Evolutionary conservation across 1,140 invertebrate species (phyloP).

Genomic region (Medauroidea extradentata): DNA sequence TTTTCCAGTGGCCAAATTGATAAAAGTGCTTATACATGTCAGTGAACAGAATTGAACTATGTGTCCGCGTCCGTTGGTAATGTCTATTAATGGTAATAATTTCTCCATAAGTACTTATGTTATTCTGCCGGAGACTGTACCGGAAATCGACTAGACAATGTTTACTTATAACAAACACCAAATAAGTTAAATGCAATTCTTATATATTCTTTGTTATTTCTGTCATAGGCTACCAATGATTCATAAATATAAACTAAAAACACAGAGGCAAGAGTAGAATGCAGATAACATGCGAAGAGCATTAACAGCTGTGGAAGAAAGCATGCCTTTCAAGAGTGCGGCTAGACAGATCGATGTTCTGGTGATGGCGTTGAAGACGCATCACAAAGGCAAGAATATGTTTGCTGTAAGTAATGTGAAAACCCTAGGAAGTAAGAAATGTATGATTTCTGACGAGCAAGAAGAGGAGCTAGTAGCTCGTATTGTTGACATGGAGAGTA

Average conservation of each 20-base stretch:
- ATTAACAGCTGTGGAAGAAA: not conserved
- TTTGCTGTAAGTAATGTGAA: not conserved
- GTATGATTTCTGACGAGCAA: slow-evolving; percentile 7
- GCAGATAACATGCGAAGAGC: slow-evolving; percentile 3
- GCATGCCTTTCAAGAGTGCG: not conserved
- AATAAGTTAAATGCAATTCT: too few species aligned
- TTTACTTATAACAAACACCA: too few species aligned
- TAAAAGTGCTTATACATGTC: too few species aligned
- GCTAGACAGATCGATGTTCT: not conserved
- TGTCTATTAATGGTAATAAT: too few species aligned
- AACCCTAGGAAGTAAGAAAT: slow-evolving; percentile 1
- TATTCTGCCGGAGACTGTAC: too few species aligned
- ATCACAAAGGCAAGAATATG: not conserved
- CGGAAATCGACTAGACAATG: too few species aligned
- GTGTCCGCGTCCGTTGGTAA: too few species aligned
- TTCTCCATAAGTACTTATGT: too few species aligned
- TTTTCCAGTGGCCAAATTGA: too few species aligned
- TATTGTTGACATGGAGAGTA: slow-evolving; percentile 8
- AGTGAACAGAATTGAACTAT: too few species aligned
- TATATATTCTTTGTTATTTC: too few species aligned
- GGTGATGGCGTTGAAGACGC: not conserved
- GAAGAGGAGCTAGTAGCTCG: not conserved
- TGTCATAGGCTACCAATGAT: too few species aligned
- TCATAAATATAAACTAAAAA: slow-evolving; percentile 3
- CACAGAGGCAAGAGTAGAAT: not conserved